phyloP scores from a whole-genome alignment of 1,140 invertebrate genomes.

The Maniola jurtina region DNA sequence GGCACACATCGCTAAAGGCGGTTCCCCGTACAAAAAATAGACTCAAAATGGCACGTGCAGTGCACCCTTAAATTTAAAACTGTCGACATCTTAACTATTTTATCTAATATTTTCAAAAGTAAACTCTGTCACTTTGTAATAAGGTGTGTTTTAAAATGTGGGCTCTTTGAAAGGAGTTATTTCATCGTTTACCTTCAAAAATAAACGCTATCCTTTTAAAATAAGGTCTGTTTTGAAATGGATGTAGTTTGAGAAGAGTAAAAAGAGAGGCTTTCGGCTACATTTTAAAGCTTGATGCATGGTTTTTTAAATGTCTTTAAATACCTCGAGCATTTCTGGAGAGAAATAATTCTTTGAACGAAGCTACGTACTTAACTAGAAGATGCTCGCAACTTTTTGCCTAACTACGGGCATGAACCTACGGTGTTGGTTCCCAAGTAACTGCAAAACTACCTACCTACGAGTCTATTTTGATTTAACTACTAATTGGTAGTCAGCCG shows the following conservation, averaged over 20 bases:
- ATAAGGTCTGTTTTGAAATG: background rate
- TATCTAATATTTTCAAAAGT: background rate
- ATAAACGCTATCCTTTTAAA: background rate
- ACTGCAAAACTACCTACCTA: too few relatives aligned
- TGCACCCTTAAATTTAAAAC: conserved; percentile 32
- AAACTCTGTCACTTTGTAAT: background rate
- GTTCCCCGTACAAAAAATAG: conserved; percentile 39
- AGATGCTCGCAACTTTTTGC: background rate
- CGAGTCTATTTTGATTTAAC: too few relatives aligned
- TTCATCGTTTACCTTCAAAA: background rate
- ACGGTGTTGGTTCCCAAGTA: too few relatives aligned
- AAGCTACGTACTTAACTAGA: background rate
- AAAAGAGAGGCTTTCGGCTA: conserved; percentile 14
- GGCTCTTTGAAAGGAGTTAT: too few relatives aligned
- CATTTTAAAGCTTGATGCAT: conserved; percentile 25
- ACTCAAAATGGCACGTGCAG: conserved; percentile 38
- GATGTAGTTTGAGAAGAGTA: background rate
- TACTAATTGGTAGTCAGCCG: background rate
- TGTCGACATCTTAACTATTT: conserved; percentile 30
- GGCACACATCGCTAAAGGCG: conserved; percentile 36
- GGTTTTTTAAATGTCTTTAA: conserved; percentile 20
- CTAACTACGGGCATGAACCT: too few relatives aligned
- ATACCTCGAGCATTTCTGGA: background rate
- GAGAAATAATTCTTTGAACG: background rate
- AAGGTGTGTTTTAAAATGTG: background rate